A percentile compares a stretch with the other conserved stretches of the same genome.
Conservation (phyloP, 2,113 vertebrate species). For the Notiomystis cincta region DNA sequence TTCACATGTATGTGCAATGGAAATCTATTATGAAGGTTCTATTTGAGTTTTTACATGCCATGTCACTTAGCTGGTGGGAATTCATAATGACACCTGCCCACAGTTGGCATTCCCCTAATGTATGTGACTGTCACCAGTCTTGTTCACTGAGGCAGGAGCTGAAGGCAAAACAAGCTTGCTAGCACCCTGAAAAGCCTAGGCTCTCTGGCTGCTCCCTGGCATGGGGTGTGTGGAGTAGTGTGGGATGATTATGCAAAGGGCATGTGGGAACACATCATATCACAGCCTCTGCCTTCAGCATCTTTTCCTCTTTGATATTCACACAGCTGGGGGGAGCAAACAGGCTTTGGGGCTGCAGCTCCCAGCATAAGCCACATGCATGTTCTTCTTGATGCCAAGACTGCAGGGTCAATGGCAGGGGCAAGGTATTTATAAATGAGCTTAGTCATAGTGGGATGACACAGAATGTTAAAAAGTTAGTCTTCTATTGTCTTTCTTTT, state of each 20-base stretch:
- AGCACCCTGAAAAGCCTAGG: neutral
- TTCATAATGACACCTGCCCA: neutral
- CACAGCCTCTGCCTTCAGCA: neutral
- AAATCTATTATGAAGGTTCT: neutral
- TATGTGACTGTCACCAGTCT: neutral
- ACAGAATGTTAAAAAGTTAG: neutral
- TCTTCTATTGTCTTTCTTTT: neutral
- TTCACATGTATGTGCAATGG: neutral
- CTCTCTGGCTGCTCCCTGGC: neutral
- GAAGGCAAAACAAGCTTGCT: neutral
- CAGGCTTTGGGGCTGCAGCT: neutral
- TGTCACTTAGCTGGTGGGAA: neutral
- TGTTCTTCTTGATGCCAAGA: neutral
- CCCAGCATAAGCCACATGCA: neutral
- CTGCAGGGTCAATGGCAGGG: neutral
- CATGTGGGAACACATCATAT: neutral
- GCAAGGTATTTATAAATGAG: neutral
- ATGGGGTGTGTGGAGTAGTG: rapidly evolving
- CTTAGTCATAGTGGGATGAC: neutral
- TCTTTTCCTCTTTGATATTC: neutral
- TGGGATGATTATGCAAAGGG: neutral
- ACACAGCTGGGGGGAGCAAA: neutral
- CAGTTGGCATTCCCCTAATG: neutral
- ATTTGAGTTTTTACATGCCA: rapidly evolving
- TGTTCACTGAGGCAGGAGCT: neutral